Percentiles rank a stretch among this genome's conserved stretches.
phyloP scores from a whole-genome alignment of 2,797 vertebrate genomes.

The Gadopsis marmoratus region DNA sequence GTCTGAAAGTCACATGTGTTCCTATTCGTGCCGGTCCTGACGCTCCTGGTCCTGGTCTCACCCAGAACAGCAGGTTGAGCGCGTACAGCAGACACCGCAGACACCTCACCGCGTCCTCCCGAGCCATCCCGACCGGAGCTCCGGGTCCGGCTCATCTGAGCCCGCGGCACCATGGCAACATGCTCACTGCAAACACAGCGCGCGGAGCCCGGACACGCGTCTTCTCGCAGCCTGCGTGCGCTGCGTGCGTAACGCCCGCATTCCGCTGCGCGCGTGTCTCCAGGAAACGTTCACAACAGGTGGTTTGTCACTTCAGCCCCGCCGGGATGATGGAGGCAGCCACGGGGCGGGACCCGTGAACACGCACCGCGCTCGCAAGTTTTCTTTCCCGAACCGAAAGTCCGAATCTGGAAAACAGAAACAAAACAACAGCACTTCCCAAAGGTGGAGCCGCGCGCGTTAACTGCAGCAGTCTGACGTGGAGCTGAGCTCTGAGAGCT shows the following conservation, averaged over 20 bases:
- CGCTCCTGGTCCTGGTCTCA: too few species aligned
- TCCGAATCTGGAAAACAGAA: not conserved
- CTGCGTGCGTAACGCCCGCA: conserved; percentile 51
- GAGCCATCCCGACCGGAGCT: conserved; percentile 89
- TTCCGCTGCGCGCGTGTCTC: conserved; percentile 55
- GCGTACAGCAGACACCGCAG: conserved; percentile 94
- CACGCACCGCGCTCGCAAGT: not conserved
- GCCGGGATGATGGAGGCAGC: conserved; percentile 32
- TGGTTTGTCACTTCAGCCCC: conserved; percentile 63
- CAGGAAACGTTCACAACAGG: conserved; percentile 70
- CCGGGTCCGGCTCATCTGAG: conserved; percentile 85
- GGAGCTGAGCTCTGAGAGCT: too few species aligned
- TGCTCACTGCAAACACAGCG: conserved; percentile 51
- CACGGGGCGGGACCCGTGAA: too few species aligned
- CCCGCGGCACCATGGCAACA: conserved; percentile 75
- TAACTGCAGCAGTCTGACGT: too few species aligned
- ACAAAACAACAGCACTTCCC: too few species aligned
- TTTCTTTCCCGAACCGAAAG: not conserved
- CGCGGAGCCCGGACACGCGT: conserved; percentile 1
- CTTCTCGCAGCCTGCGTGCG: not conserved
- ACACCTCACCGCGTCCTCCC: conserved; percentile 96
- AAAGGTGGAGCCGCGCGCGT: too few species aligned
- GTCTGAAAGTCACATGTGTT: too few species aligned
- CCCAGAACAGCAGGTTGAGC: conserved; percentile 97
- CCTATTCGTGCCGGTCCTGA: too few species aligned